Evolutionary conservation across 1,140 invertebrate species (phyloP).

Genomic region (Spodoptera frugiperda): DNA sequence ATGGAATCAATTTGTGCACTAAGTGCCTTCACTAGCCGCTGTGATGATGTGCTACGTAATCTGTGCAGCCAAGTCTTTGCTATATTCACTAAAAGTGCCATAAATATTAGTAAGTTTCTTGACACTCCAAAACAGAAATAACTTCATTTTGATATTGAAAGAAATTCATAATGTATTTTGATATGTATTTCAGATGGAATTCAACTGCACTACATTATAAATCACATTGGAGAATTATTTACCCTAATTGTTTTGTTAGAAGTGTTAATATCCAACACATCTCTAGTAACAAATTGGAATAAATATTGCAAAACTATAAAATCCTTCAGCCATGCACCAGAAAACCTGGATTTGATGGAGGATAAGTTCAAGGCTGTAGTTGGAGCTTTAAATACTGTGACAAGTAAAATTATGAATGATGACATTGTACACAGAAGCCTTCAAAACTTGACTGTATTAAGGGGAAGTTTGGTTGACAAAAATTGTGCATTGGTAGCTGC

Average conservation of each 20-base stretch:
- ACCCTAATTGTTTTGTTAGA: slow-evolving; percentile 75
- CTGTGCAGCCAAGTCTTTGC: slow-evolving; percentile 89
- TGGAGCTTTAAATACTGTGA: slow-evolving; percentile 71
- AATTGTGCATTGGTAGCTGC: slow-evolving; percentile 88
- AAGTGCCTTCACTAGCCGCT: slow-evolving; percentile 89
- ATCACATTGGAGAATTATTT: slow-evolving; percentile 81
- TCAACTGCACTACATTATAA: slow-evolving; percentile 79
- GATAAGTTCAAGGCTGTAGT: slow-evolving; percentile 67
- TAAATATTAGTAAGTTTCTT: slow-evolving; percentile 83
- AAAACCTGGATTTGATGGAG: slow-evolving; percentile 63
- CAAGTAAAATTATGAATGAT: slow-evolving; percentile 79
- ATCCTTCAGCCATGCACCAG: slow-evolving; percentile 51
- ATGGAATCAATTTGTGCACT: slow-evolving; percentile 88
- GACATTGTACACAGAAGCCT: slow-evolving; percentile 85
- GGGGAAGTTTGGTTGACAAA: slow-evolving; percentile 87
- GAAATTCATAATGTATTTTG: too few species aligned
- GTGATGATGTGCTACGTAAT: slow-evolving; percentile 89
- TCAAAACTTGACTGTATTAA: slow-evolving; percentile 89
- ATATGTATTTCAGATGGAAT: slow-evolving; percentile 74
- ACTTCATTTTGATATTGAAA: background rate
- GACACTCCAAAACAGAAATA: background rate
- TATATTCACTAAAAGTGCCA: slow-evolving; percentile 84
- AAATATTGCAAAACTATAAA: slow-evolving; percentile 72
- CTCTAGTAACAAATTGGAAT: slow-evolving; percentile 72
- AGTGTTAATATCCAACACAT: slow-evolving; percentile 73